Evolutionary conservation across 1,140 invertebrate species (phyloP).

Genomic region (Drosophila funebris): DNA sequence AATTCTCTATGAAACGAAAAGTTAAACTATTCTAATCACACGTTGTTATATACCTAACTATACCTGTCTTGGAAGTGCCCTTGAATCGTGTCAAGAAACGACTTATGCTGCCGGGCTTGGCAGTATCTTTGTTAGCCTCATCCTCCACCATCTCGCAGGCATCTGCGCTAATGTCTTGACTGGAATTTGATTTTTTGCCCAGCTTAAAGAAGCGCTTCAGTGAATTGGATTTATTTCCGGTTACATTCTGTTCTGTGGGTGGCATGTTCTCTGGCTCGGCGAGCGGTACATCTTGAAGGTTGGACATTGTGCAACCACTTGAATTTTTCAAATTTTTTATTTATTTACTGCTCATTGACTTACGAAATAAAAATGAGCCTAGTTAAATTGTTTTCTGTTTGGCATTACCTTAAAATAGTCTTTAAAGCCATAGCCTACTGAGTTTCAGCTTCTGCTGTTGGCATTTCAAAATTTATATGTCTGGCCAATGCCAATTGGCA

Average conservation of each 20-base stretch:
- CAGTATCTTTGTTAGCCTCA: constrained; percentile 15
- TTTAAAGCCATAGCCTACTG: constrained; percentile 37
- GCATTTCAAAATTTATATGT: constrained; percentile 48
- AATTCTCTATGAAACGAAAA: neutral
- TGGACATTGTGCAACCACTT: constrained; percentile 50
- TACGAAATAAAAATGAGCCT: constrained; percentile 61
- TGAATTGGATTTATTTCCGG: constrained; percentile 20
- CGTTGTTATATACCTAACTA: neutral
- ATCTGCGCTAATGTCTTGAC: constrained; percentile 11
- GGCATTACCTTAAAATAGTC: neutral
- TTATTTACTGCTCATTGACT: constrained; percentile 31
- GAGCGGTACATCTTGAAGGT: constrained; percentile 59
- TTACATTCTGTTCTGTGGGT: constrained; percentile 1
- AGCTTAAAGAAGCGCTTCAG: constrained; percentile 69
- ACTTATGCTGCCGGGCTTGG: constrained; percentile 21
- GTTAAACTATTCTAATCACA: neutral
- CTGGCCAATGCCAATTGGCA: constrained; percentile 35
- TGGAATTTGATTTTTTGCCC: constrained; percentile 33
- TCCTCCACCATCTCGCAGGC: constrained; percentile 13
- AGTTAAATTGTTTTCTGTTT: constrained; percentile 9
- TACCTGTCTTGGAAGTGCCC: constrained; percentile 29
- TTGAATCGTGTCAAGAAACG: constrained; percentile 43
- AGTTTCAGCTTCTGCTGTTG: constrained; percentile 1
- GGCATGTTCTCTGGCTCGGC: constrained; percentile 23
- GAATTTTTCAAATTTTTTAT: constrained; percentile 44